Percentiles rank a stretch among this genome's conserved stretches.
Conservation (phyloP, 2,113 vertebrate species). For the Megaceryle maxima region DNA sequence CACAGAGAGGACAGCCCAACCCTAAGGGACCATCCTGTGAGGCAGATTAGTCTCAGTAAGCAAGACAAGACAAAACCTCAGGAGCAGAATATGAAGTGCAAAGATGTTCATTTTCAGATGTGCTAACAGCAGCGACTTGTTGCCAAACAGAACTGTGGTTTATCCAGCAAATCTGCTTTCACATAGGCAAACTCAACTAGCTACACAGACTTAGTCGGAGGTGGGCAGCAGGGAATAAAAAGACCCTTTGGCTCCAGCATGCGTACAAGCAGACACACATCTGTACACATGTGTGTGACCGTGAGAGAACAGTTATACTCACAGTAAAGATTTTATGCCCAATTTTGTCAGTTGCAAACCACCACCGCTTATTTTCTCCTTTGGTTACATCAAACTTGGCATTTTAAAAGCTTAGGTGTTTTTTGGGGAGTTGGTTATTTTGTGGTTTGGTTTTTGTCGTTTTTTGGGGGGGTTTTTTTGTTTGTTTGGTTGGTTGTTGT, state of each 20-base stretch:
- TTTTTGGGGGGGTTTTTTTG: too few relatives aligned
- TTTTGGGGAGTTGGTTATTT: not conserved
- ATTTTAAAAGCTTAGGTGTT: constrained; percentile 73
- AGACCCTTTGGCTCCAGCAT: not conserved
- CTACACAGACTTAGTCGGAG: not conserved
- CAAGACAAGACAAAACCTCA: not conserved
- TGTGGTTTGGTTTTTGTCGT: too few relatives aligned
- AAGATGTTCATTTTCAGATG: not conserved
- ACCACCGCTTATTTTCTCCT: constrained; percentile 69
- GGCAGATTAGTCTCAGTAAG: not conserved
- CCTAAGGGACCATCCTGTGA: not conserved
- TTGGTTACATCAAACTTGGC: constrained; percentile 78
- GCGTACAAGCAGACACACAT: not conserved
- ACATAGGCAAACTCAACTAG: not conserved
- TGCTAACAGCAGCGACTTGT: not conserved
- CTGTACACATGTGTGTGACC: not conserved
- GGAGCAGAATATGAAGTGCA: not conserved
- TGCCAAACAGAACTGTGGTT: not conserved
- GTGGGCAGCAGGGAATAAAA: not conserved
- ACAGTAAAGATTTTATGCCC: constrained; percentile 57
- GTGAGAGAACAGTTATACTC: constrained; percentile 24
- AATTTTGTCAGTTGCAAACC: constrained; percentile 69
- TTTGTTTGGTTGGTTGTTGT: not conserved
- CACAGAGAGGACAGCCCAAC: not conserved
- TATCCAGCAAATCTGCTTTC: not conserved